Base-by-base conservation (phyloP, 2,888 invertebrate species). In the Microchrysa polita region DNA sequence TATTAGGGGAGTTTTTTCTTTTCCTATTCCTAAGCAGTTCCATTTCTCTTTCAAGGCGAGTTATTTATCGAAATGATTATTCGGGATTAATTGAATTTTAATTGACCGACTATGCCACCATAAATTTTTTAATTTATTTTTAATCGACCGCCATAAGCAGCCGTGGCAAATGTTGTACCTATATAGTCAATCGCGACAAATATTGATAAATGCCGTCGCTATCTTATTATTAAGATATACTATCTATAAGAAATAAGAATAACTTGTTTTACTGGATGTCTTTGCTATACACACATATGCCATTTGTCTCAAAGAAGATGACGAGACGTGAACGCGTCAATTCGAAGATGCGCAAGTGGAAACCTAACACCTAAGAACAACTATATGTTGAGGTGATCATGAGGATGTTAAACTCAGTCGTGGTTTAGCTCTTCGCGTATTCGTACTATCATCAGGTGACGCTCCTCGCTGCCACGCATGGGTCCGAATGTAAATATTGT, bases 251-350 rank as follows among this genome's bases (percentile, higher is more conserved):
- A 42, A 20, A 27, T 53, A 23, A 53, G 7, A 34, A 40, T 57
- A 69, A 69, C 69, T 69, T 40, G 69, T 69, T 69, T 69, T 69
- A 69, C 69, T 40, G 40, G 55, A 55, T 57, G 20, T 53, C 69
- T 67, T n/a, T n/a, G n/a, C n/a, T n/a, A n/a, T 42, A 40, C 55
- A 23, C 23, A 59, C 14, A 20, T 55, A 40, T 69, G 69, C 55
- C 55, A 57, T 69, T 53, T 57, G n/a, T 69, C 69, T 57, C 22
- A 40, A n/a, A 34, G 27, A 69, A 34, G 69, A 69, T 55, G 69
- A 69, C 57, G 40, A 69, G 44, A 22, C 34, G 22, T 44, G n/a
- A 23, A 48, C 42, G n/a, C n/a, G 27, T 14, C 44, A 48, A 22
- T 67, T 34, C 14, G 23, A 69, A 69, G 69, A 69, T 55, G 20